Conservation (phyloP, 2,888 invertebrate species). For the Hyppa rectilinea region DNA sequence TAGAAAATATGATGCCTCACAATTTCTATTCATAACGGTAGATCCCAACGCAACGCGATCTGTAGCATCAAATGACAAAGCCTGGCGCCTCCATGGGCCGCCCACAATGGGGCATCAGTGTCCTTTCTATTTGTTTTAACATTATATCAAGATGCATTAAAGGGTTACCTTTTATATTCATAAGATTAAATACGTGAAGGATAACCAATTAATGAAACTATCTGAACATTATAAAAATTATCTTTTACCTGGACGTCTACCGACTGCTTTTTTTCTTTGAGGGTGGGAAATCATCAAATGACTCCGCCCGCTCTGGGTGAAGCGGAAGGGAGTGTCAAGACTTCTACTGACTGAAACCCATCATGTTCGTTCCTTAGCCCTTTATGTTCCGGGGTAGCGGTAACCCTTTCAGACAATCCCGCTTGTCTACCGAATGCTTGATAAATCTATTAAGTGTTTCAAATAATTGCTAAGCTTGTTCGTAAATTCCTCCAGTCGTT, state of each 20-base stretch:
- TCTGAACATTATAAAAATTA: background rate
- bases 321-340: too few relatives aligned
- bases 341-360: too few relatives aligned
- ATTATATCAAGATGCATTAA: background rate
- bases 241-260: background rate
- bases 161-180: background rate
- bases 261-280: too few relatives aligned
- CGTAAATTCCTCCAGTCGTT: conserved; percentile 8
- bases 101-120: conserved; percentile 66
- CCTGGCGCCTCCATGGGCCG: conserved; percentile 73
- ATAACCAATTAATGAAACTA: background rate
- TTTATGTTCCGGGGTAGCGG: too few relatives aligned
- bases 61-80: conserved; percentile 82
- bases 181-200: background rate
- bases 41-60: conserved; percentile 73
- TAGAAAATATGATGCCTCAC: conserved; percentile 49
- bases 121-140: conserved; percentile 28
- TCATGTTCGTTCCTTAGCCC: too few relatives aligned
- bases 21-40: conserved; percentile 75
- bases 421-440: conserved; percentile 3
- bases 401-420: too few relatives aligned
- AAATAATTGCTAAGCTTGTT: conserved; percentile 20
- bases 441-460: conserved; percentile 4
- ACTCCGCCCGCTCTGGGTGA: too few relatives aligned
- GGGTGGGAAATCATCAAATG: too few relatives aligned